Percentiles rank a stretch among this genome's conserved stretches.
phyloP scores from a whole-genome alignment of 2,113 vertebrate species.

The Rostratula benghalensis region DNA sequence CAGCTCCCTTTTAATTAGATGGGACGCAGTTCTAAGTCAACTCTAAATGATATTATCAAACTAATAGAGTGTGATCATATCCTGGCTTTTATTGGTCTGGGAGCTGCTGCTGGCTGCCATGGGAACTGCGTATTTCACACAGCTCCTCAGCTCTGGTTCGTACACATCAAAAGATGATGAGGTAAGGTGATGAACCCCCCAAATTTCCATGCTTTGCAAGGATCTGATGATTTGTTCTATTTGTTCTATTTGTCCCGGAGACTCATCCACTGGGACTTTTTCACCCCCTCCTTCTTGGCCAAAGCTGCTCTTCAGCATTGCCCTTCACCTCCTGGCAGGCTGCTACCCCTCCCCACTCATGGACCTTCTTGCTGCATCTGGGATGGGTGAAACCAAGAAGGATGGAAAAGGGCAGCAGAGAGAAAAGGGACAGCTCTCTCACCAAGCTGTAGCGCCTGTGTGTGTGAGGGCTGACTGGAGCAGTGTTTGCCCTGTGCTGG shows the following conservation, averaged over 20 bases:
- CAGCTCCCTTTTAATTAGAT: conserved; percentile 52
- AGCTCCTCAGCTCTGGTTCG: neutral
- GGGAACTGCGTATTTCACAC: conserved; percentile 14
- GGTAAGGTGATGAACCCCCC: neutral
- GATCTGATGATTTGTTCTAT: neutral
- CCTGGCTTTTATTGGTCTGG: neutral
- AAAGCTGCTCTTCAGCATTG: neutral
- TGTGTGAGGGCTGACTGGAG: neutral
- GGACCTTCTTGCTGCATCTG: accelerated
- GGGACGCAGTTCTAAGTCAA: conserved; percentile 27
- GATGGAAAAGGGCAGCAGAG: neutral
- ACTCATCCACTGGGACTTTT: accelerated
- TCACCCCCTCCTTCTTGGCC: neutral
- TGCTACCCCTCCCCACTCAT: neutral
- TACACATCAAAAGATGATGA: neutral
- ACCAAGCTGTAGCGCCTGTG: accelerated
- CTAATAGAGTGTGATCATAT: conserved; percentile 51
- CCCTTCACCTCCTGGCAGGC: neutral
- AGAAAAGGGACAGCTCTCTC: neutral
- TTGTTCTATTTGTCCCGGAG: no score
- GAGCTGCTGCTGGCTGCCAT: conserved; percentile 55
- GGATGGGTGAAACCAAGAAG: neutral
- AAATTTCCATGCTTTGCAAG: neutral
- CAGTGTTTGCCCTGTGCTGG: accelerated
- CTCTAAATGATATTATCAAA: conserved; percentile 39